Conservation (phyloP, 2,888 invertebrate species). For the Eilema caniola region DNA sequence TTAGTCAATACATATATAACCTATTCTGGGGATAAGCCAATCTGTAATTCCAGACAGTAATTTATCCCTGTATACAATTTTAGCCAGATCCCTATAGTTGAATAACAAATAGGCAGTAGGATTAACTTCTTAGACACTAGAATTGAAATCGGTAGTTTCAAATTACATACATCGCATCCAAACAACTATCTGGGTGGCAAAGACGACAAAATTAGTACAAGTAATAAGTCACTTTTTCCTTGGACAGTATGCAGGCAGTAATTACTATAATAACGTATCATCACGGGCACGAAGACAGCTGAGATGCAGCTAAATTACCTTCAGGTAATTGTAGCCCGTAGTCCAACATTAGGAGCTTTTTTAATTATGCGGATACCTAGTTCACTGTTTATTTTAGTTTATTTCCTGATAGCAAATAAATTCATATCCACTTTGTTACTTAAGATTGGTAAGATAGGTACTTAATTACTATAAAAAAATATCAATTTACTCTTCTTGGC, state of each 20-base stretch:
- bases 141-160: neutral
- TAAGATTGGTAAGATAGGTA: neutral
- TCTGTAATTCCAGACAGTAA: no score
- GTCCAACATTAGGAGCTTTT: neutral
- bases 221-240: conserved; percentile 18
- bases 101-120: no score
- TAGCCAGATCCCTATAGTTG: no score
- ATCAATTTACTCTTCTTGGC: neutral
- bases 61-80: no score
- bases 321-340: conserved; percentile 25
- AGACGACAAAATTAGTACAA: neutral
- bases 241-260: conserved; percentile 23
- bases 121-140: neutral
- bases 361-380: neutral
- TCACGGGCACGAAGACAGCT: conserved; percentile 24
- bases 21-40: no score
- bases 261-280: conserved; percentile 34
- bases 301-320: conserved; percentile 38
- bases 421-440: neutral
- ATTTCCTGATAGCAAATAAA: neutral
- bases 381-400: neutral
- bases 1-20: no score
- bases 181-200: neutral
- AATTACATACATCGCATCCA: neutral
- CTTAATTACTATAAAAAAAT: conserved; percentile 1